Evolutionary conservation across 2,113 vertebrate genomes (phyloP).

Genomic region (Myrmecobius fasciatus): DNA sequence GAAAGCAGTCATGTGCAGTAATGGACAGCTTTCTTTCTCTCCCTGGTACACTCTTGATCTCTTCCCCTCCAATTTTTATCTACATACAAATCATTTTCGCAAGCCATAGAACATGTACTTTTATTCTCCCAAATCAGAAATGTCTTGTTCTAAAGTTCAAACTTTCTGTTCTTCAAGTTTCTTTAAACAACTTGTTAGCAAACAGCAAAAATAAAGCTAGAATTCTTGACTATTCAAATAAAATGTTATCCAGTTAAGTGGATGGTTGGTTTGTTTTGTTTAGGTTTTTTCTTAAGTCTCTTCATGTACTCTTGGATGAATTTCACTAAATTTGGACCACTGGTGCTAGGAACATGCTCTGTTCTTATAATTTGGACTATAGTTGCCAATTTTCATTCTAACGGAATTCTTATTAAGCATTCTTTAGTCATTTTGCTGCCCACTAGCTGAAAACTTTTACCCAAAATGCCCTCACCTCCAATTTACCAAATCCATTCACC

Average conservation of each 20-base stretch:
- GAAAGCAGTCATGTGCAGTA: slow-evolving; percentile 2
- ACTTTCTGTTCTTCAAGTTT: neutral
- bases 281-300: neutral
- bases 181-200: neutral
- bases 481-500: neutral
- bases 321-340: neutral
- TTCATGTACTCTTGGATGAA: neutral
- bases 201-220: neutral
- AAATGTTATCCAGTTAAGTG: neutral
- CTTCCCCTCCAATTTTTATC: neutral
- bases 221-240: neutral
- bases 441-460: neutral
- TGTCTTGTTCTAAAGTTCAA: neutral
- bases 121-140: neutral
- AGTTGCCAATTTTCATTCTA: neutral
- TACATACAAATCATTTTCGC: neutral
- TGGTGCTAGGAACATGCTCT: neutral
- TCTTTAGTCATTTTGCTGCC: neutral
- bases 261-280: neutral
- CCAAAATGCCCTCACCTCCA: neutral
- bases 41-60: neutral
- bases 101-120: neutral
- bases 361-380: neutral
- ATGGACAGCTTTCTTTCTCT: neutral
- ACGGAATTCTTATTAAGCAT: neutral